phyloP scores from a whole-genome alignment of 1,140 invertebrate species.

The Hirudo medicinalis region DNA sequence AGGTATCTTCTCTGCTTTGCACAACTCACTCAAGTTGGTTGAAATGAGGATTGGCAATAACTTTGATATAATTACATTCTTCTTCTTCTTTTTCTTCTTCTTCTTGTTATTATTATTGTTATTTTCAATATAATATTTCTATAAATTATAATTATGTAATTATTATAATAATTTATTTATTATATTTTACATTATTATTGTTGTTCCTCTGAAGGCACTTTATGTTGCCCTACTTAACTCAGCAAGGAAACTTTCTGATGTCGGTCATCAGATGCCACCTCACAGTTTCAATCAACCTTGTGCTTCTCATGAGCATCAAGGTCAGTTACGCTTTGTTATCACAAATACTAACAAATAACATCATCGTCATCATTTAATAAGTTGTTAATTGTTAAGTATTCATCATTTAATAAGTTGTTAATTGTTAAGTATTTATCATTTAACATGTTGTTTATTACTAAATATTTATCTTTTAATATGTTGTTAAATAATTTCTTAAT shows the following conservation, averaged over 20 bases:
- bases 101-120: too few species aligned
- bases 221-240: background rate
- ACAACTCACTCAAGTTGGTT: background rate
- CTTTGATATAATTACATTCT: too few species aligned
- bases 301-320: background rate
- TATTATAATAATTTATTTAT: too few species aligned
- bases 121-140: too few species aligned
- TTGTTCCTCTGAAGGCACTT: background rate
- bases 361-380: background rate
- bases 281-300: background rate
- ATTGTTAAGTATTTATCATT: too few species aligned
- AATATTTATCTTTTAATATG: too few species aligned
- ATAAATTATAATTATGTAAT: too few species aligned
- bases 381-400: background rate
- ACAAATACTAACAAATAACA: background rate
- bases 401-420: too few species aligned
- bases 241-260: background rate
- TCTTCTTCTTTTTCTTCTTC: too few species aligned
- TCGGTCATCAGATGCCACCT: slow-evolving; percentile 4
- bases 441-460: background rate
- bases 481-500: background rate
- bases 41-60: too few species aligned
- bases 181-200: too few species aligned
- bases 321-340: background rate
- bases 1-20: background rate